These are phyloP conservation scores for Drosophila nannoptera DNA, from an alignment of 1,140 invertebrate genomes.

Conservation along the genomic window DNA sequence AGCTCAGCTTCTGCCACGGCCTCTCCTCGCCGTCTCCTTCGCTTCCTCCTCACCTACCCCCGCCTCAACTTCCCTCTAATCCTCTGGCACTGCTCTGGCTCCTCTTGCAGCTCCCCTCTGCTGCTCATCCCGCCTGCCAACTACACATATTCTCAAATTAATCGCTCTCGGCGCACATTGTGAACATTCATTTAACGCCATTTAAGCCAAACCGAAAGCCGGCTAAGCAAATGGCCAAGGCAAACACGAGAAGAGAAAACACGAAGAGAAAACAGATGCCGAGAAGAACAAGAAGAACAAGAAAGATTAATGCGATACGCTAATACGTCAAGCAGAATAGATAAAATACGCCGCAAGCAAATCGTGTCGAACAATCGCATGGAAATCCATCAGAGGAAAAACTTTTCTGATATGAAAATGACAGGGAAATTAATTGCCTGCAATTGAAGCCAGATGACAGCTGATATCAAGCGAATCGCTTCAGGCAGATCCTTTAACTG, in stretches of 20 bases:
- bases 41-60: constrained; percentile 3
- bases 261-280: neutral
- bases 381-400: too few relatives aligned
- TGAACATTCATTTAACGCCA: constrained; percentile 67
- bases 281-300: constrained; percentile 47
- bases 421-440: too few relatives aligned
- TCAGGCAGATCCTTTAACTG: too few relatives aligned
- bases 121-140: neutral
- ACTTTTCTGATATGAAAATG: too few relatives aligned
- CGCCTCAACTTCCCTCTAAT: neutral
- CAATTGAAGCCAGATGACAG: too few relatives aligned
- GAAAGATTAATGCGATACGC: constrained; percentile 56
- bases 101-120: too few relatives aligned
- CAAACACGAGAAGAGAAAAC: neutral
- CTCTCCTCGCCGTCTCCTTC: neutral
- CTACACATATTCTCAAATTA: constrained; percentile 47
- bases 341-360: constrained; percentile 12
- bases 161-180: constrained; percentile 54
- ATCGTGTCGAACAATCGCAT: neutral
- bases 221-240: constrained; percentile 9
- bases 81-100: too few relatives aligned
- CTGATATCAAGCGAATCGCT: too few relatives aligned
- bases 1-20: too few relatives aligned
- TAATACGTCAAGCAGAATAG: constrained; percentile 29
- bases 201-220: constrained; percentile 41